A percentile compares a stretch with the other conserved stretches of the same genome.
Evolutionary conservation across 2,797 vertebrate genomes (phyloP).

Genomic region (Hyperoplus immaculatus): DNA sequence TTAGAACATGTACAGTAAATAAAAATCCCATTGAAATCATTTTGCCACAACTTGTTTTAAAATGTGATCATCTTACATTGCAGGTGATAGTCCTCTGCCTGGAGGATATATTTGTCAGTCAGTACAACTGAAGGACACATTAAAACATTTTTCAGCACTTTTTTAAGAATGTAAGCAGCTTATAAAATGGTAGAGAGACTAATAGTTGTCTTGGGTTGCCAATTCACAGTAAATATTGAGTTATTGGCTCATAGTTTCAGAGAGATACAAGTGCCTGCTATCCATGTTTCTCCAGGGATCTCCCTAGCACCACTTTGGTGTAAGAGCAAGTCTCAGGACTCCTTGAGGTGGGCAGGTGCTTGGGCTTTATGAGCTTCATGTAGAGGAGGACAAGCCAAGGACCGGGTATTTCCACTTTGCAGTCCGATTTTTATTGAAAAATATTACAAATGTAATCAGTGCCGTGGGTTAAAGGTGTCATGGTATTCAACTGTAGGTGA

Average conservation of each 20-base stretch:
- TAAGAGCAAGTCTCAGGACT: conserved; percentile 73
- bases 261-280: conserved; percentile 66
- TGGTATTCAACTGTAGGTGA: conserved; percentile 13
- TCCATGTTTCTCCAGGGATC: conserved; percentile 66
- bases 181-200: conserved; percentile 53
- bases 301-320: conserved; percentile 62
- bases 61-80: conserved; percentile 40
- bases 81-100: conserved; percentile 32
- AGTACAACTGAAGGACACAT: conserved; percentile 12
- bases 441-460: conserved; percentile 35
- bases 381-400: conserved; percentile 67
- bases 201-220: conserved; percentile 64
- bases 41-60: conserved; percentile 37
- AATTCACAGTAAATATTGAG: conserved; percentile 74
- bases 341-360: conserved; percentile 76
- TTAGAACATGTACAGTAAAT: conserved; percentile 34
- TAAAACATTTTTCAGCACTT: conserved; percentile 16
- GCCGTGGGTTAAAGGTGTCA: not conserved
- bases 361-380: conserved; percentile 79
- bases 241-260: conserved; percentile 71
- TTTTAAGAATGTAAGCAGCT: conserved; percentile 32
- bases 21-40: conserved; percentile 39
- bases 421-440: conserved; percentile 57
- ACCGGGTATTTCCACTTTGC: conserved; percentile 65
- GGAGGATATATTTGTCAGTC: conserved; percentile 23